Conservation (phyloP, 2,797 vertebrate genomes). For the Leptodactylus fallax region DNA sequence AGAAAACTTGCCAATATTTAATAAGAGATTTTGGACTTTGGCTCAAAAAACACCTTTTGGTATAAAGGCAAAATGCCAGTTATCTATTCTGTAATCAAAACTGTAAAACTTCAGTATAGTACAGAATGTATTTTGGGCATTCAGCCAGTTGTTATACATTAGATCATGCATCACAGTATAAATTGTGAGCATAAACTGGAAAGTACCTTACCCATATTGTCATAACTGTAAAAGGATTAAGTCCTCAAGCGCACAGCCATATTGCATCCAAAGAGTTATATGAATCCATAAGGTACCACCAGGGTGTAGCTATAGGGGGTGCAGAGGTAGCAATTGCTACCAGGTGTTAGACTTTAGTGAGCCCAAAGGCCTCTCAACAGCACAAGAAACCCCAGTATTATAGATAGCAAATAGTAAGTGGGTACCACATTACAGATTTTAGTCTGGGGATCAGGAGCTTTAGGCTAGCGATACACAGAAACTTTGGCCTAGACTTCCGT, state of each 20-base stretch:
- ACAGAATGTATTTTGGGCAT: conserved; percentile 7
- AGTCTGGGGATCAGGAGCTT: too few species aligned
- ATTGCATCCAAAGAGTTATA: too few species aligned
- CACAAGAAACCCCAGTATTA: too few species aligned
- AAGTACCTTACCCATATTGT: neutral
- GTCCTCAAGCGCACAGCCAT: neutral
- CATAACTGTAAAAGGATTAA: neutral
- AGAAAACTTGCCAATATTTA: conserved; percentile 43
- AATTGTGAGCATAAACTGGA: neutral
- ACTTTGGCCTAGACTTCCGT: too few species aligned
- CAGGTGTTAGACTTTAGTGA: too few species aligned
- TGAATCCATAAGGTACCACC: too few species aligned
- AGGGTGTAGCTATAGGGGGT: too few species aligned
- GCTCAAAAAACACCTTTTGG: conserved; percentile 38
- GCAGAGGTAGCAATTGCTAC: too few species aligned
- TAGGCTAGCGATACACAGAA: too few species aligned
- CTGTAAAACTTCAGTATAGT: neutral
- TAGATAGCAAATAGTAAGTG: too few species aligned
- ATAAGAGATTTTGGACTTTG: conserved; percentile 43
- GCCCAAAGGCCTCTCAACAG: too few species aligned
- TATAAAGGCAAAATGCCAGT: conserved; percentile 26
- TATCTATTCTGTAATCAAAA: conserved; percentile 6
- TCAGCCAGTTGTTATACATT: neutral
- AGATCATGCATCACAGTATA: neutral
- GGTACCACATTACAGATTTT: too few species aligned